These are phyloP conservation scores for Podarcis siculus DNA, from an alignment of 2,797 vertebrate species.

Conservation along the genomic window DNA sequence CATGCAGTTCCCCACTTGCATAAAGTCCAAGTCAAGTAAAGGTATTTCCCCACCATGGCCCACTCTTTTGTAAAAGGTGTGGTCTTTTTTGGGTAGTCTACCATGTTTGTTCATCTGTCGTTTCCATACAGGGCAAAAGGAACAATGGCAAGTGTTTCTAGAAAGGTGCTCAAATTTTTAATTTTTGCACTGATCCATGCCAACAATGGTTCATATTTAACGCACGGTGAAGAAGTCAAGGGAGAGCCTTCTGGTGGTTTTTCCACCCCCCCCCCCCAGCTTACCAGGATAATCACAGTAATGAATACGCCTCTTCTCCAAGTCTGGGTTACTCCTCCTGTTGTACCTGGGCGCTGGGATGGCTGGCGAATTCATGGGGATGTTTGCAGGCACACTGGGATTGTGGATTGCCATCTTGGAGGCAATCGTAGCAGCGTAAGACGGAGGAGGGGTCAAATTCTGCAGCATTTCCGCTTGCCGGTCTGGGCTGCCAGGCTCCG, in stretches of 20 bases:
- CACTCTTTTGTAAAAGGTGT: background rate
- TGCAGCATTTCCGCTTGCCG: slow-evolving; percentile 90
- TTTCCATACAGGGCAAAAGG: background rate
- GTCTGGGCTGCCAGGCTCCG: slow-evolving; percentile 94
- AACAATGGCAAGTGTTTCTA: background rate
- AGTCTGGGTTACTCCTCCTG: slow-evolving; percentile 93
- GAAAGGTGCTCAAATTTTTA: background rate
- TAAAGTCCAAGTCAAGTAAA: background rate
- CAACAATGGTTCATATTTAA: background rate
- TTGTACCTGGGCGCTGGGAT: slow-evolving; percentile 85
- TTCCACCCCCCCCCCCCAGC: background rate
- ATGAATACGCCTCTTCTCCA: slow-evolving; percentile 96
- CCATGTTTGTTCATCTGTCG: background rate
- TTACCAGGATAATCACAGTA: slow-evolving; percentile 95
- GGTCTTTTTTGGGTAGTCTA: background rate
- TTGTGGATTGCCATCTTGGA: slow-evolving; percentile 90
- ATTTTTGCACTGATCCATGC: background rate
- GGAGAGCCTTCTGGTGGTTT: too few species aligned
- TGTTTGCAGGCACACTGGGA: slow-evolving; percentile 77
- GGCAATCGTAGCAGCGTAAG: slow-evolving; percentile 93
- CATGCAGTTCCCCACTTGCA: background rate
- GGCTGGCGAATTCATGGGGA: slow-evolving; percentile 82
- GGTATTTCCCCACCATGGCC: background rate
- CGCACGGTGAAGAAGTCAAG: background rate
- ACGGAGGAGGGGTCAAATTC: slow-evolving; percentile 92